Percentiles rank a stretch among this genome's conserved stretches.
These are phyloP conservation scores for Tachina fera DNA, from an alignment of 2,888 invertebrate species.

Conservation along the genomic window DNA sequence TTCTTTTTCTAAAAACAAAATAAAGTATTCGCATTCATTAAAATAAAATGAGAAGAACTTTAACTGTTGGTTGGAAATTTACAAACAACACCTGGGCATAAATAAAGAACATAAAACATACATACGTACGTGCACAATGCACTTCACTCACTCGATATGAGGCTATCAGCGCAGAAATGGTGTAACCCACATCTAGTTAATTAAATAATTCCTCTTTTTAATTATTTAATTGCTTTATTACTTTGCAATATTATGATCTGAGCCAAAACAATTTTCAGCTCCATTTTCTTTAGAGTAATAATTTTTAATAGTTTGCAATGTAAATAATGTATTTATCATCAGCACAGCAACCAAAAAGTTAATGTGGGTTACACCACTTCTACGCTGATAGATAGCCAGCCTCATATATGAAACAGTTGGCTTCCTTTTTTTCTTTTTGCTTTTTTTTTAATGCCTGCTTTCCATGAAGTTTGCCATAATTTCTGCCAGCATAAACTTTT, in stretches of 20 bases:
- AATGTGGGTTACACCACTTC: too few relatives aligned
- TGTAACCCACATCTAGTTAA: too few relatives aligned
- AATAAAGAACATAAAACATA: constrained; percentile 50
- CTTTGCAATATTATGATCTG: too few relatives aligned
- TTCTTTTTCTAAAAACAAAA: constrained; percentile 10
- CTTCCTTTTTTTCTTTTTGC: neutral
- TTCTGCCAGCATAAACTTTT: constrained; percentile 26
- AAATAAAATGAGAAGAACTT: constrained; percentile 10
- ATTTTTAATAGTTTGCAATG: too few relatives aligned
- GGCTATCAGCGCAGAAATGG: too few relatives aligned
- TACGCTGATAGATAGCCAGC: too few relatives aligned
- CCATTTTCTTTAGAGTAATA: too few relatives aligned
- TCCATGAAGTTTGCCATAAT: constrained; percentile 3
- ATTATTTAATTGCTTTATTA: too few relatives aligned
- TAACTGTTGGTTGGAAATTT: constrained; percentile 36
- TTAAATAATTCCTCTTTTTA: too few relatives aligned
- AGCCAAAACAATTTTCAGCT: too few relatives aligned
- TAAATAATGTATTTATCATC: too few relatives aligned
- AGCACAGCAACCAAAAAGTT: too few relatives aligned
- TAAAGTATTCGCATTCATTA: neutral
- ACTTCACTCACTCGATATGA: neutral
- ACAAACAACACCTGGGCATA: constrained; percentile 57
- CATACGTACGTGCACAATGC: neutral
- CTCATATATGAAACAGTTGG: constrained; percentile 3
- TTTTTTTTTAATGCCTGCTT: neutral